phyloP scores from a whole-genome alignment of 1,140 invertebrate genomes.

The Drosophila orosa region DNA sequence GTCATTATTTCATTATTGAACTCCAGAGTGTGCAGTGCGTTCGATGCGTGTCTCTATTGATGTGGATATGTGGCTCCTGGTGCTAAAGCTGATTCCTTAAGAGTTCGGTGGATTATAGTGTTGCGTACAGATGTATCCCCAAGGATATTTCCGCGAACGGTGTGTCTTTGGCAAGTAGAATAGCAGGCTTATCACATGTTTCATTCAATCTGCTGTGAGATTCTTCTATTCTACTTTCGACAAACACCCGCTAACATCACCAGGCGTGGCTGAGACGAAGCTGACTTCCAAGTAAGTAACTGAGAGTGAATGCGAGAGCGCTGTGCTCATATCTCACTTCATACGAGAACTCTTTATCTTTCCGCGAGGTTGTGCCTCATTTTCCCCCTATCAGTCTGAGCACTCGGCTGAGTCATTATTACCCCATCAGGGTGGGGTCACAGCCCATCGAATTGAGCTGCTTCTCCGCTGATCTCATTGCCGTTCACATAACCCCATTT shows the following conservation, averaged over 20 bases:
- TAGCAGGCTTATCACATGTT: slow-evolving; percentile 82
- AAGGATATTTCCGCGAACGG: slow-evolving; percentile 36
- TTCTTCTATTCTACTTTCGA: slow-evolving; percentile 83
- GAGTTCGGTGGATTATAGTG: slow-evolving; percentile 9
- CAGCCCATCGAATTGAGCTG: not conserved
- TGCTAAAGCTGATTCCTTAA: not conserved
- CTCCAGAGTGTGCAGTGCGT: slow-evolving; percentile 67
- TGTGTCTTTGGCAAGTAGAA: slow-evolving; percentile 78
- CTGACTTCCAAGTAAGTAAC: slow-evolving; percentile 6
- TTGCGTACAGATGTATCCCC: not conserved
- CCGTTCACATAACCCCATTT: slow-evolving; percentile 15
- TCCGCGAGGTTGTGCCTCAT: slow-evolving; percentile 1
- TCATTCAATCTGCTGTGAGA: slow-evolving; percentile 64
- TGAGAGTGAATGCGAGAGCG: not conserved
- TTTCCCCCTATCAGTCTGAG: slow-evolving; percentile 7
- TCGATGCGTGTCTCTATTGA: slow-evolving; percentile 6
- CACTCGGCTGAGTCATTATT: slow-evolving; percentile 21
- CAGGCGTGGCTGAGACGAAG: not conserved
- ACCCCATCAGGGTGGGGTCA: slow-evolving; percentile 13
- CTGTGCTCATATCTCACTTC: not conserved
- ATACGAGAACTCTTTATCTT: slow-evolving; percentile 22
- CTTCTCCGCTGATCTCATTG: slow-evolving; percentile 18
- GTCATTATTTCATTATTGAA: slow-evolving; percentile 82
- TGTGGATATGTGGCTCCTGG: slow-evolving; percentile 4
- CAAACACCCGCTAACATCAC: slow-evolving; percentile 64